Evolutionary conservation across 2,888 invertebrate species (phyloP).

Genomic region (Monochamus alternatus): DNA sequence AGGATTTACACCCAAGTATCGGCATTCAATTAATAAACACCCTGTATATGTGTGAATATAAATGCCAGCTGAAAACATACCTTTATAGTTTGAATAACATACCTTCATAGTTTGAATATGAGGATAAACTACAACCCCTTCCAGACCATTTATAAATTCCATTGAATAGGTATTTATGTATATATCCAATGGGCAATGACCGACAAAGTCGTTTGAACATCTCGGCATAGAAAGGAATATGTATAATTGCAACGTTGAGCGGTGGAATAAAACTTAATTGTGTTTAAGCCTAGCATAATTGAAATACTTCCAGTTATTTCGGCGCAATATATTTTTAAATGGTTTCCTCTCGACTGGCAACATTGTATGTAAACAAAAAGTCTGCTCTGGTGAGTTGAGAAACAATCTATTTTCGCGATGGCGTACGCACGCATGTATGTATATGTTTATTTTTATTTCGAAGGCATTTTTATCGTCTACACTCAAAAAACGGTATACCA

Average conservation of each 20-base stretch:
- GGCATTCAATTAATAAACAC: too few species aligned
- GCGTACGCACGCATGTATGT: slow-evolving; percentile 46
- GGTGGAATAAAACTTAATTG: slow-evolving; percentile 27
- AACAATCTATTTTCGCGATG: slow-evolving; percentile 45
- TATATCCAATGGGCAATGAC: neutral
- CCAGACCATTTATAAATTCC: neutral
- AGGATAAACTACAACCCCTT: neutral
- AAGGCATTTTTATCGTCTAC: slow-evolving; percentile 46
- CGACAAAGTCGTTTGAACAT: neutral
- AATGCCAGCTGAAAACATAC: too few species aligned
- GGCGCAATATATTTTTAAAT: slow-evolving; percentile 37
- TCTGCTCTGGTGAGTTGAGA: slow-evolving; percentile 44
- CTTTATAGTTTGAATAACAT: too few species aligned
- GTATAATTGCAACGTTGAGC: neutral
- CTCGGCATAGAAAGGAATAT: neutral
- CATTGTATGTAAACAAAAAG: slow-evolving; percentile 48
- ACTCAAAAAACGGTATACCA: slow-evolving; percentile 7
- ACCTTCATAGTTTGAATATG: too few species aligned
- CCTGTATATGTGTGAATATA: too few species aligned
- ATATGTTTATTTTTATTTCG: slow-evolving; percentile 48
- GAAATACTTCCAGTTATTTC: slow-evolving; percentile 34
- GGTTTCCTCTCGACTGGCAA: slow-evolving; percentile 42
- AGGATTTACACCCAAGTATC: too few species aligned
- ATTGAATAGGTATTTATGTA: neutral
- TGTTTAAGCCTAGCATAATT: slow-evolving; percentile 16